Evolutionary conservation across 2,888 invertebrate species (phyloP).

Genomic region (Microplitis manilae): DNA sequence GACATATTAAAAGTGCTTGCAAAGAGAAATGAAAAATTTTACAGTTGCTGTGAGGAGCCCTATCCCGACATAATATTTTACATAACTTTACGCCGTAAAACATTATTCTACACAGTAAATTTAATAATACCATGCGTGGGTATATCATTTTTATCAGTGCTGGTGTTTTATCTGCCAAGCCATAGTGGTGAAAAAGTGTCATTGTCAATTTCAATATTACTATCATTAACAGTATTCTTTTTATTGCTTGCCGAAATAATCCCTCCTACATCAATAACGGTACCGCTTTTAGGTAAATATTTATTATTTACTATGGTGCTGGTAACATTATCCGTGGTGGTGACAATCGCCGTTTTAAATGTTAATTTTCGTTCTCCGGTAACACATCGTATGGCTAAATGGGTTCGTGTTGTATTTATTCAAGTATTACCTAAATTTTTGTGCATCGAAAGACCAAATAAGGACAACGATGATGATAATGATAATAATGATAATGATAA

Average conservation of each 20-base stretch:
- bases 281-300: conserved; percentile 92
- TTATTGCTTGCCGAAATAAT: conserved; percentile 94
- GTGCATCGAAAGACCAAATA: conserved; percentile 90
- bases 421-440: conserved; percentile 88
- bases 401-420: conserved; percentile 90
- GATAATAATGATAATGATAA: conserved; percentile 72
- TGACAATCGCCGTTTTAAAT: conserved; percentile 94
- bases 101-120: conserved; percentile 97
- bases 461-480: conserved; percentile 78
- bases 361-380: conserved; percentile 94
- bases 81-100: conserved; percentile 93
- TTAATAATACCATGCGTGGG: conserved; percentile 97
- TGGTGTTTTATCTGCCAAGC: conserved; percentile 97
- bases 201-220: conserved; percentile 93
- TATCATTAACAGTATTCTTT: conserved; percentile 95
- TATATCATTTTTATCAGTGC: conserved; percentile 95
- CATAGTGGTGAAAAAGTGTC: conserved; percentile 99
- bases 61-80: conserved; percentile 98
- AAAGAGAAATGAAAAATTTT: conserved; percentile 90
- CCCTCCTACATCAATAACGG: conserved; percentile 93
- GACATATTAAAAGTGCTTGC: conserved; percentile 96
- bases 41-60: conserved; percentile 97
- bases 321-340: conserved; percentile 92
- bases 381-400: conserved; percentile 92
- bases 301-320: conserved; percentile 95